phyloP scores from a whole-genome alignment of 2,113 vertebrate genomes.

The Oryzias curvinotus region DNA sequence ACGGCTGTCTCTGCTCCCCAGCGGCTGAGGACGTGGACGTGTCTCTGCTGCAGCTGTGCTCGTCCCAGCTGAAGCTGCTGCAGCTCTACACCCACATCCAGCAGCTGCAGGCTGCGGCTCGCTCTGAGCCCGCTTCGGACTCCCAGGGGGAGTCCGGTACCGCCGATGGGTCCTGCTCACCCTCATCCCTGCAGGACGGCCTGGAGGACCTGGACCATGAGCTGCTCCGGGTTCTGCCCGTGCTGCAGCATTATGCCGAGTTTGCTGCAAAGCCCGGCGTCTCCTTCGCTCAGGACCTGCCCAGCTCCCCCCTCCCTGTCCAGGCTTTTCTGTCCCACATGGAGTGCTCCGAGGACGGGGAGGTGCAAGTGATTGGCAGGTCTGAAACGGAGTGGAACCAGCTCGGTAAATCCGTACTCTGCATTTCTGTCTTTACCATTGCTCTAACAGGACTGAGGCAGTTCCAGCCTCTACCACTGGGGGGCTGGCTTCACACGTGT shows the following conservation, averaged over 20 bases:
- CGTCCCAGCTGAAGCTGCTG: constrained; percentile 85
- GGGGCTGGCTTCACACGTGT: too few relatives aligned
- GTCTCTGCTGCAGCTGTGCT: constrained; percentile 86
- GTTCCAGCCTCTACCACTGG: too few relatives aligned
- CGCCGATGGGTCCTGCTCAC: background rate
- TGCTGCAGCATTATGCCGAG: constrained; percentile 84
- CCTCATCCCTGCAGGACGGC: constrained; percentile 32
- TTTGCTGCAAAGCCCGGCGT: constrained; percentile 75
- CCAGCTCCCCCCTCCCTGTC: constrained; percentile 70
- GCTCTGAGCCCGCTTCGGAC: constrained; percentile 11
- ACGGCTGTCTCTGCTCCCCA: constrained; percentile 36
- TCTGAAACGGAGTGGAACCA: constrained; percentile 73
- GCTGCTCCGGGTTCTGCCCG: constrained; percentile 76
- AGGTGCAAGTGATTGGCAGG: constrained; percentile 70
- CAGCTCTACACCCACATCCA: constrained; percentile 88
- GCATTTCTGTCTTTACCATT: background rate
- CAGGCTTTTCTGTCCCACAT: constrained; percentile 88
- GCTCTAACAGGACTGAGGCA: background rate
- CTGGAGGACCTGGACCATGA: constrained; percentile 81
- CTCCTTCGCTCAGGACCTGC: constrained; percentile 80
- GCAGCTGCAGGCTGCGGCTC: constrained; percentile 76
- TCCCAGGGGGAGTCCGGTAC: background rate
- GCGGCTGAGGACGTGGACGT: constrained; percentile 87
- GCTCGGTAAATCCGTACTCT: constrained; percentile 56
- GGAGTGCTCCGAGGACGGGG: constrained; percentile 80